Evolutionary conservation across 2,888 invertebrate species (phyloP), one percentile per base, ranked within the genome.

Genomic region (Nomada fabriciana): DNA sequence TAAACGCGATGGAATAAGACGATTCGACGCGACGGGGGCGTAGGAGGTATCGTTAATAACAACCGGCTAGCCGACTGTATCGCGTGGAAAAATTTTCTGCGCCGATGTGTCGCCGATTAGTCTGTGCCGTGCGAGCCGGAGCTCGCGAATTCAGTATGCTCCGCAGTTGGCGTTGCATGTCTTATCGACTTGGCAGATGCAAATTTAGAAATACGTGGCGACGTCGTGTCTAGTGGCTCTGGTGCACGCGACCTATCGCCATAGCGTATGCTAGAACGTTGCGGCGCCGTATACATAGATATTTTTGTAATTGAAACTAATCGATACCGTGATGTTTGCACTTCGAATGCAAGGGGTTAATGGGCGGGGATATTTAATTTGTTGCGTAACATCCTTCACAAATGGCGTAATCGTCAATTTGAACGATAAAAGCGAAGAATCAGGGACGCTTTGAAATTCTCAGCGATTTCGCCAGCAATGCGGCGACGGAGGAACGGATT

Each of bases 171-270:
- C 36, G 64, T 86, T 78, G 86, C 86, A 86, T 86, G 86, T 60
- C 86, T 87, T 85, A 85, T 87, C 85, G 85, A 85, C 77, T 68
- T 47, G 55, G 61, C 61, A 64, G 87, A 87, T 87, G 87, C 87
- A 87, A 87, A 87, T 87, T 85, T 77, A 87, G 83, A 87, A 87
- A 87, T 87, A 87, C 85, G 70, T 65, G 87, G 87, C 87, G 87
- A 87, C 87, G 85, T 82, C 55, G 81, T 83, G 87, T 87, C 87
- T 87, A 80, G 85, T 83, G 79, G 76, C 80, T 77, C 43, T 53
- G 67, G 70, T 59, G 85, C 87, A 86, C 86, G 86, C 86, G 76
- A 86, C 69, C 85, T 72, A 78, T 67, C 70, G 70, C 47, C 70
- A 36, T 79, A 75, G 67, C 60, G 57, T 53, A 23, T 13, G 57